These are phyloP conservation scores for Palloptera scutellata DNA, from an alignment of 2,888 invertebrate genomes.

Conservation along the genomic window DNA sequence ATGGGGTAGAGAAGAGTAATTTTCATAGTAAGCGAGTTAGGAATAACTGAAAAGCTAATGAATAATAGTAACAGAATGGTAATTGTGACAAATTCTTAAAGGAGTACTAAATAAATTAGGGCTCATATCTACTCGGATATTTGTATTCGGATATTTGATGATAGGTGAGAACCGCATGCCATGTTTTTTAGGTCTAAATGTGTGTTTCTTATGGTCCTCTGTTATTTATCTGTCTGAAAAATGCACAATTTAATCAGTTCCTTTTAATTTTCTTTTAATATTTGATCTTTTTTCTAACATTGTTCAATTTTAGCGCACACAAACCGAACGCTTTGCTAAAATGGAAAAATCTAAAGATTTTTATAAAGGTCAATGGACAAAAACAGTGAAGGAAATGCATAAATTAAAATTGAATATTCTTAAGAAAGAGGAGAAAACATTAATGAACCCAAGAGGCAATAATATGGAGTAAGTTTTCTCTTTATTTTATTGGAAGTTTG, in stretches of 20 bases:
- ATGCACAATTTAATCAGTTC: not conserved
- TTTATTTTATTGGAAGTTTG: too few species aligned
- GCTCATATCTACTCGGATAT: too few species aligned
- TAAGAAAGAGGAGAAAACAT: conserved; percentile 39
- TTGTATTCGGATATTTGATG: too few species aligned
- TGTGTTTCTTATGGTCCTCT: not conserved
- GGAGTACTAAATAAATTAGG: not conserved
- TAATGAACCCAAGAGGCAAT: conserved; percentile 39
- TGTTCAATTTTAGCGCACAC: conserved; percentile 39
- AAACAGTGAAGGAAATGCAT: conserved; percentile 74
- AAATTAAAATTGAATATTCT: conserved; percentile 64
- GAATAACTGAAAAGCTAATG: not conserved
- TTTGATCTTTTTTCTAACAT: too few species aligned
- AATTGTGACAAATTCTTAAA: not conserved
- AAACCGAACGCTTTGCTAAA: conserved; percentile 69
- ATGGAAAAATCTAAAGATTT: conserved; percentile 74
- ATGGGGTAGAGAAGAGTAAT: not conserved
- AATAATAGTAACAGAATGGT: not conserved
- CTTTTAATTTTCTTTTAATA: not conserved
- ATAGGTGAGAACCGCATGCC: too few species aligned
- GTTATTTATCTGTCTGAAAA: conserved; percentile 3
- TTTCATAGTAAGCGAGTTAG: not conserved
- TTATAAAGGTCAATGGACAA: conserved; percentile 80
- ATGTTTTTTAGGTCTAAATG: too few species aligned
- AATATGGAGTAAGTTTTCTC: conserved; percentile 45